Base-by-base conservation (phyloP, 1,140 invertebrate genomes). In the Drosophila funebris region DNA sequence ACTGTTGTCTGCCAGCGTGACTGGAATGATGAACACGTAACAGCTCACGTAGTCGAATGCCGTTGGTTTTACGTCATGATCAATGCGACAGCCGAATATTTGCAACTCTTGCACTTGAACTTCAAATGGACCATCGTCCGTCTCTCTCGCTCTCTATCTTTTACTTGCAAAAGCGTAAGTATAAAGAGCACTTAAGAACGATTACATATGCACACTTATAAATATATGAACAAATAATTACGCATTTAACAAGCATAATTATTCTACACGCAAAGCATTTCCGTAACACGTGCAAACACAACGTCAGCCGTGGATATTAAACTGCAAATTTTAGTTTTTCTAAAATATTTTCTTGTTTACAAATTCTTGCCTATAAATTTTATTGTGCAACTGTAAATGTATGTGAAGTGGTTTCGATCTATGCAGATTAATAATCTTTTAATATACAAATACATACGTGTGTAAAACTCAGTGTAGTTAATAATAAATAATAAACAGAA, bases 171-270 rank as follows among this genome's bases (percentile, higher is more conserved):
- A 27, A 9, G 22, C 43, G 22, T 18, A 46, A 46, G 11, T 18
- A 31, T 16, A 22, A 46, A 7, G n/a, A 50, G n/a, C 14, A 31
- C 46, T 31, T 13, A 31, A 29, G 13, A 8, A n/a, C 24, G 29
- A 4, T 50, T 50, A 29, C 27, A 8, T 50, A 5, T 50, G 46
- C 13, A 20, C 36, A 14, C 36, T 14, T 16, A 33, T 33, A 11
- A 33, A 39, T 14, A 13, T 11, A 9, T 14, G 36, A 4, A 14
- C 18, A 48, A 48, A 48, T 63, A 62, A 58, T 66, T 24, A 50
- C 24, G 24, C 16, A 13, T 75, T 52, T 80, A 72, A 80, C 80
- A 80, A 80, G 72, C 77, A 76, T 80, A 80, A 80, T 72, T 75
- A 73, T 60, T 60, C 36, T 53, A 41, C 67, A 70, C 54, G 20